Evolutionary conservation across 2,888 invertebrate species (phyloP), one percentile per base, ranked within the genome.

Genomic region (Drosophila trichaetosa): DNA sequence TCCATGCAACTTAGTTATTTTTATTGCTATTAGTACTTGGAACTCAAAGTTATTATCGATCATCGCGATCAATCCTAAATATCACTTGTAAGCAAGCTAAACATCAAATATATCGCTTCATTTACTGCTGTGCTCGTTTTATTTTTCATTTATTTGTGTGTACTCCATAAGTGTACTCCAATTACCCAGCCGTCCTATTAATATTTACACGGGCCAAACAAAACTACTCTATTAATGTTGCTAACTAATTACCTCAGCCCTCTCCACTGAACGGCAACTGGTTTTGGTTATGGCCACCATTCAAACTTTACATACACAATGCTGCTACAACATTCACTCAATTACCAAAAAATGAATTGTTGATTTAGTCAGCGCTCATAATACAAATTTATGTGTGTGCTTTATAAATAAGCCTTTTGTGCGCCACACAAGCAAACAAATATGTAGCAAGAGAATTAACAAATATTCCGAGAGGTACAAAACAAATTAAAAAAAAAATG

Each of bases 331-430:
- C 42, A 65, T 64, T 64, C 33, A 52, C 33, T 76, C 58, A 83
- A 72, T 76, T 72, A 76, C 67, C 71, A 63, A 79, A 83, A 80
- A 78, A 72, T 60, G 58, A 65, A 69, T 64, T 82, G 79, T 84
- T 80, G 69, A 75, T 79, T 87, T 77, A 75, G 80, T 85, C 83
- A 80, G 86, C 86, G 72, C 63, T 73, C 76, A 80, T 80, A 80
- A 80, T 78, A 85, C 76, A 82, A 85, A 82, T 80, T 75, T 79
- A 84, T 60, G 54, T 72, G 72, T 78, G 66, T 84, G 77, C 75
- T 77, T 76, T 74, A 87, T 71, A 82, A 82, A 87, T 79, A 85
- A 83, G 80, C 78, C 85, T 79, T 85, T 76, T 82, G 77, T 81
- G 56, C 76, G 83, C 79, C 72, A 76, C 49, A 81, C 74, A 79